Evolutionary conservation across 2,888 invertebrate genomes (phyloP).

Genomic region (Sinopyrophorus schimmeli): DNA sequence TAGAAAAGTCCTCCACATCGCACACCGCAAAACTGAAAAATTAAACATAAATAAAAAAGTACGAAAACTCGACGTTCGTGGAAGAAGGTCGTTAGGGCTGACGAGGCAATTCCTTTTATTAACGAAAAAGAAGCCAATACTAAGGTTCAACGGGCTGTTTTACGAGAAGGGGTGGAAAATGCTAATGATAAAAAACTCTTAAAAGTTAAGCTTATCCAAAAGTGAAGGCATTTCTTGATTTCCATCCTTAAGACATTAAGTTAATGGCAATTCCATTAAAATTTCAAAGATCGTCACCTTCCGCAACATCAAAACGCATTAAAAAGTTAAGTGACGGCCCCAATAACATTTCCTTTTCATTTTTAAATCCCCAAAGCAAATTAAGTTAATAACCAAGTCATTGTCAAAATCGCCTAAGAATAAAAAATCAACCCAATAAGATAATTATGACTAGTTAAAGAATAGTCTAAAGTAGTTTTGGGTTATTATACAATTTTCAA

Average conservation of each 20-base stretch:
- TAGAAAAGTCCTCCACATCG: conserved; percentile 9
- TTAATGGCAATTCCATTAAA: too few species aligned
- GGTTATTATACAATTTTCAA: too few species aligned
- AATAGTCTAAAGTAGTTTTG: too few species aligned
- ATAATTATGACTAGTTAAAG: too few species aligned
- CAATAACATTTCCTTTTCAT: background rate
- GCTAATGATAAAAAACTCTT: conserved; percentile 14
- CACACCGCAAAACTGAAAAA: background rate
- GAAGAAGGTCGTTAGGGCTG: conserved; percentile 6
- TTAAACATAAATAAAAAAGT: conserved; percentile 1
- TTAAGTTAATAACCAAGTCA: too few species aligned
- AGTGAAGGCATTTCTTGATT: background rate
- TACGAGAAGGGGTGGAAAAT: conserved; percentile 9
- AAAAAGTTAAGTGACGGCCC: too few species aligned
- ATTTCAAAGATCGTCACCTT: too few species aligned
- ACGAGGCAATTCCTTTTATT: conserved; percentile 16
- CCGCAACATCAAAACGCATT: too few species aligned
- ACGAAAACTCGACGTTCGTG: background rate
- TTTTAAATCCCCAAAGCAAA: too few species aligned
- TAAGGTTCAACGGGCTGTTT: conserved; percentile 6
- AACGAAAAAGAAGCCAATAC: conserved; percentile 18
- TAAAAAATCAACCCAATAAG: too few species aligned
- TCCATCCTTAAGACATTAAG: background rate
- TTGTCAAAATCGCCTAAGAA: too few species aligned
- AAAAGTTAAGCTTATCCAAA: background rate